Evolutionary conservation across 53 echinoderm and acorn worm species (phyloP), one percentile per base, ranked within the genome.

Genomic region (Paracentrotus lividus): DNA sequence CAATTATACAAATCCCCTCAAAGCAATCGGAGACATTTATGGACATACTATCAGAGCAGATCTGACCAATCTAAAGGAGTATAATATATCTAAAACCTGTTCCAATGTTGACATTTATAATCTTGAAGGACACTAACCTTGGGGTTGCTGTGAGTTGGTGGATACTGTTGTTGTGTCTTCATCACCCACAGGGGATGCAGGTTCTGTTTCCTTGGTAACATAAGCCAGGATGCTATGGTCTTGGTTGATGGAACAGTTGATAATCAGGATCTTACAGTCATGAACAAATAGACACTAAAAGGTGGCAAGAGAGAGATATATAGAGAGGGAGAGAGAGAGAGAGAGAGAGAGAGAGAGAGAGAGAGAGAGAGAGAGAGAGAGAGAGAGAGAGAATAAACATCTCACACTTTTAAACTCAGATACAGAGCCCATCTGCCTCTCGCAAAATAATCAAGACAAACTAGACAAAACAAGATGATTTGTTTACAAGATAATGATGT

Each of bases 191-290:
- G 92, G 36, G 20, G 92, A 36, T 90, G 85, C 85, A 18, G 78
- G 44, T 23, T 26, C 26, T 9, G 84, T 53, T 36, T 90, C 94
- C 91, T 90, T 84, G 49, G 92, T 88, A 6, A 96, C 96, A 75
- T 96, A 98, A 9, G 97, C 98, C 88, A 98, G 88, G 51, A 98
- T 87, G 86, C 95, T 97, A 0, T 91, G 59, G 20, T 96, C 98
- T 65, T 93, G 95, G 78, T 97, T 98, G 40, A 98, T 92, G 29
- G 97, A 92, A 77, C 98, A 98, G 76, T 92, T 95, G 4, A 95
- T 86, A 14, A 98, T 93, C 31, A 95, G 44, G 18, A 96, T 56
- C 78, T 88, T 94, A 18, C 91, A 90, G 26, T 98, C 98, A 90
- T 97, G 96, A 51, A 96, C 93, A 89, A 98, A 98, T 23, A 98